Percentiles rank a stretch among this genome's conserved stretches.
Evolutionary conservation across 2,888 invertebrate genomes (phyloP).

Genomic region (Amphipyra tragopoginis): DNA sequence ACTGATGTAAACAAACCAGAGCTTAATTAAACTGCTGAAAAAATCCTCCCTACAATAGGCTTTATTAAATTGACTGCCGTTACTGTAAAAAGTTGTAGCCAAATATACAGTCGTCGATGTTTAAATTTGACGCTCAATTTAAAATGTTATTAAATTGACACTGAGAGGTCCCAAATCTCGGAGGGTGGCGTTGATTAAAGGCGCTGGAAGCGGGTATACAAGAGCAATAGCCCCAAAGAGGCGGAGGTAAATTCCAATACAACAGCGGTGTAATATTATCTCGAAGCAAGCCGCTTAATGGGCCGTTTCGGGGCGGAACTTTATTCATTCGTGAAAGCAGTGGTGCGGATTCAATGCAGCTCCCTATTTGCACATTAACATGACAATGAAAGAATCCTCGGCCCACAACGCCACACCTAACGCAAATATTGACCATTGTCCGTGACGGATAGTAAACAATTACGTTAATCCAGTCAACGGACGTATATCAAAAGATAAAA

Average conservation of each 20-base stretch:
- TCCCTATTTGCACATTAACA: slow-evolving; percentile 70
- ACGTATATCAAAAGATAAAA: slow-evolving; percentile 59
- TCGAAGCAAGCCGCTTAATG: slow-evolving; percentile 73
- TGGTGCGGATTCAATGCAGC: slow-evolving; percentile 38
- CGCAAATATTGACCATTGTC: slow-evolving; percentile 73
- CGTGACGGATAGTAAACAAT: slow-evolving; percentile 60
- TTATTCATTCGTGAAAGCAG: slow-evolving; percentile 72
- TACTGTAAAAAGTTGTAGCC: slow-evolving; percentile 41
- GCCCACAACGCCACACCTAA: slow-evolving; percentile 51
- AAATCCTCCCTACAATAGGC: slow-evolving; percentile 39
- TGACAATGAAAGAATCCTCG: slow-evolving; percentile 66
- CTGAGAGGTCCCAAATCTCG: slow-evolving; percentile 68
- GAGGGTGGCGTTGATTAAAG: slow-evolving; percentile 78
- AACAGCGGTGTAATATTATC: slow-evolving; percentile 74
- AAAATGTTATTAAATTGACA: slow-evolving; percentile 77
- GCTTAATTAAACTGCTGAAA: slow-evolving; percentile 47
- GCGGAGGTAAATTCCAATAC: slow-evolving; percentile 75
- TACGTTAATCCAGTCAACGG: slow-evolving; percentile 57
- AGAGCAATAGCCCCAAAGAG: slow-evolving; percentile 65
- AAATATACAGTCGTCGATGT: slow-evolving; percentile 50
- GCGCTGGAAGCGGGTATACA: slow-evolving; percentile 59
- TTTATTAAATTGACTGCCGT: slow-evolving; percentile 47
- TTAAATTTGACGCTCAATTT: slow-evolving; percentile 70
- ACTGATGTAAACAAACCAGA: slow-evolving; percentile 47
- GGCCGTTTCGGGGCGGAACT: slow-evolving; percentile 73